These are phyloP conservation scores for Agrilus planipennis DNA, from an alignment of 1,140 invertebrate genomes.

Conservation along the genomic window DNA sequence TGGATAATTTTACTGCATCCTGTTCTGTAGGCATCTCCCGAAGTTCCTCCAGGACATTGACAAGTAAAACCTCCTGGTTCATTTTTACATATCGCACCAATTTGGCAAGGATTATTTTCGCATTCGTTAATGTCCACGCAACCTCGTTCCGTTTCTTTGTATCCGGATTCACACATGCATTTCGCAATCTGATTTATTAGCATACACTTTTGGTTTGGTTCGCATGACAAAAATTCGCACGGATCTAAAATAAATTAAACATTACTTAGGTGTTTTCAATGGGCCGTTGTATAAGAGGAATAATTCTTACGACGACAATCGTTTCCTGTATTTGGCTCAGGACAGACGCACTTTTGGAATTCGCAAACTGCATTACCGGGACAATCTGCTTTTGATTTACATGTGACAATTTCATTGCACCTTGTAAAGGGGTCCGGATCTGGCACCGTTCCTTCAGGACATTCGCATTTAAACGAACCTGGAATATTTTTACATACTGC, in stretches of 20 bases:
- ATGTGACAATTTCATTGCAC: constrained; percentile 70
- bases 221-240: constrained; percentile 74
- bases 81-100: constrained; percentile 77
- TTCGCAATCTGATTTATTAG: constrained; percentile 68
- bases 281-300: no score
- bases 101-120: constrained; percentile 57
- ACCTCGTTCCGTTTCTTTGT: constrained; percentile 57
- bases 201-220: constrained; percentile 81
- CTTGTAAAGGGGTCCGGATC: constrained; percentile 68
- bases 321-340: constrained; percentile 80
- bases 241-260: constrained; percentile 70
- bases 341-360: constrained; percentile 65
- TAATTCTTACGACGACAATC: constrained; percentile 73
- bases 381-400: constrained; percentile 62
- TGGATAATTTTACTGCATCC: constrained; percentile 55
- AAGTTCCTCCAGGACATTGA: constrained; percentile 68
- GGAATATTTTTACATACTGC: constrained; percentile 67
- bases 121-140: constrained; percentile 86
- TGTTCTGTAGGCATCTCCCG: constrained; percentile 55
- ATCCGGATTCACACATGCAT: constrained; percentile 70
- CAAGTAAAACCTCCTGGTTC: constrained; percentile 75
- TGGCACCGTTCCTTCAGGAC: constrained; percentile 65
- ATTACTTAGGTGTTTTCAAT: no score
- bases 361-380: constrained; percentile 84
- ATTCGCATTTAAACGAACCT: constrained; percentile 67